Evolutionary conservation across 2,113 vertebrate species (phyloP), one percentile per base, ranked within the genome.

Genomic region (Engraulis encrasicolus): DNA sequence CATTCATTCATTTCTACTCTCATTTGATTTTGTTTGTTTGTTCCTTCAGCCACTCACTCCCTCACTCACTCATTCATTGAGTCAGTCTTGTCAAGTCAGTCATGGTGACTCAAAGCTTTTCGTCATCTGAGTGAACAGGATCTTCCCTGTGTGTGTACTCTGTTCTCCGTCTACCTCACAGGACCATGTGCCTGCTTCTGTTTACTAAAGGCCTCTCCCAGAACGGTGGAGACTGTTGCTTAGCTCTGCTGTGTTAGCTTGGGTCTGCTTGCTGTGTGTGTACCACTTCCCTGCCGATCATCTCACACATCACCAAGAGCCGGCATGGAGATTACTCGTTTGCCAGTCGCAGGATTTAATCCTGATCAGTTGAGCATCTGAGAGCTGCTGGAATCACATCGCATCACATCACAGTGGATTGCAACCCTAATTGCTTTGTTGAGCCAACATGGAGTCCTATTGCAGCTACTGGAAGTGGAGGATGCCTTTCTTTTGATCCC

Each of bases 401-500:
- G n/a, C n/a, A n/a, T n/a, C n/a, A n/a, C n/a, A n/a, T n/a, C n/a
- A n/a, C n/a, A n/a, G n/a, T n/a, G n/a, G n/a, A 45, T 45, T 9
- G 9, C 40, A 3, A 9, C 40, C 3, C 40, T 45, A 45, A 45
- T 45, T 45, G 40, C 40, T 45, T 17, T 2, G 27, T 74, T 74
- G 66, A 74, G 66, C 27, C 66, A 18, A 31, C 66, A 74, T 74
- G 91, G 90, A 85, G 81, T 87, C 0, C 85, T 82, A 84, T 61
- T 91, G 91, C 23, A 93, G 93, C 1, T 96, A 96, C 80, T 96
- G 96, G 95, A 93, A 95, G 83, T 92, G 96, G 0, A 87, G 91
- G 82, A 87, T 92, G 71, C 92, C 93, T 80, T 38, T 81, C 40
- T 45, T 3, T 9, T 45, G 40, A 45, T 9, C 40, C 40, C n/a